phyloP scores from a whole-genome alignment of 1,140 invertebrate genomes.

The Cardiocondyla obscurior region DNA sequence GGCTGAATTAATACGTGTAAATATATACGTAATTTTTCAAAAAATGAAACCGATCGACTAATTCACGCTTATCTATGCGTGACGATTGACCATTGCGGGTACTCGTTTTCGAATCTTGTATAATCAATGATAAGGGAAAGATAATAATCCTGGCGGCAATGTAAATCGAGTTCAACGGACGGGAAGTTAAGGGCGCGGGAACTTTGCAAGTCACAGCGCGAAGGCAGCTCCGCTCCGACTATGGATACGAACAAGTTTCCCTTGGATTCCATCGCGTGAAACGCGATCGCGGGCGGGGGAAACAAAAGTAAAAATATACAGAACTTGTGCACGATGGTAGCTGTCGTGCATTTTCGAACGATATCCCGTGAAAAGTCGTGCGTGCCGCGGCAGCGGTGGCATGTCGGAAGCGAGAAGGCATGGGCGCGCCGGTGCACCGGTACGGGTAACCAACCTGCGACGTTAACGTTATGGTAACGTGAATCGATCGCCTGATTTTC shows the following conservation, averaged over 20 bases:
- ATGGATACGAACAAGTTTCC: neutral
- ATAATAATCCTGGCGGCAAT: neutral
- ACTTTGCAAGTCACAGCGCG: too few relatives aligned
- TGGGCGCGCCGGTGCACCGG: conserved; percentile 53
- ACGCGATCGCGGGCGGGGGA: neutral
- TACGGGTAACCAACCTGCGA: conserved; percentile 56
- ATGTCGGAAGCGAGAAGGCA: conserved; percentile 52
- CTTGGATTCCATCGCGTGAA: neutral
- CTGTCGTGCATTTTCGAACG: neutral
- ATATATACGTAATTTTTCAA: neutral
- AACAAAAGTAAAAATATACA: too few relatives aligned
- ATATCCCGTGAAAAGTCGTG: conserved; percentile 15
- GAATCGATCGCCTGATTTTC: conserved; percentile 63
- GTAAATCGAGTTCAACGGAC: conserved; percentile 14
- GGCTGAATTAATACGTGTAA: neutral
- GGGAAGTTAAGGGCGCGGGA: neutral
- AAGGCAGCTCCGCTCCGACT: neutral
- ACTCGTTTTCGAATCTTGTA: neutral
- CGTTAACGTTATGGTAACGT: conserved; percentile 68
- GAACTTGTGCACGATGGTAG: neutral
- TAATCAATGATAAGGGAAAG: neutral
- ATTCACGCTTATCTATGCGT: neutral
- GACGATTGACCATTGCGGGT: neutral
- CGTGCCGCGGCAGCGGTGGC: conserved; percentile 38
- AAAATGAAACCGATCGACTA: neutral